Conservation (phyloP, 2,113 vertebrate species). For the Suricata suricatta region DNA sequence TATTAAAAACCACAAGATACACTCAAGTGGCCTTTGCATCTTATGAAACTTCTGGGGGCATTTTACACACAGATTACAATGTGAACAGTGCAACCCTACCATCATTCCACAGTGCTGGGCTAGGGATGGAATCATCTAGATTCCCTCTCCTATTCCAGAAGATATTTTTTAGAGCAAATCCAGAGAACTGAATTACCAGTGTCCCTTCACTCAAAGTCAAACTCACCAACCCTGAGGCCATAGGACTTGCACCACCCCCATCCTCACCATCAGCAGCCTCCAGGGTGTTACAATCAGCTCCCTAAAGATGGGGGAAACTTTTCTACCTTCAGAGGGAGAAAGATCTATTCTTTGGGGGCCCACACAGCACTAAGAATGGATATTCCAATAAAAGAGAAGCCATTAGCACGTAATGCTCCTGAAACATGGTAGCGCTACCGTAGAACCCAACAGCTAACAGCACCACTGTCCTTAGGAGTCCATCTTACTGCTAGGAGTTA, state of each 20-base stretch:
- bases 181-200: background rate
- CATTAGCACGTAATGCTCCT: background rate
- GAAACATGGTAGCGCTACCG: background rate
- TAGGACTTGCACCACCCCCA: background rate
- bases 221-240: background rate
- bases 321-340: background rate
- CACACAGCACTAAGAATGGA: background rate
- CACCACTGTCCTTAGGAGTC: background rate
- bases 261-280: background rate
- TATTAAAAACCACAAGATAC: background rate
- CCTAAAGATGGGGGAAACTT: background rate
- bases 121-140: background rate
- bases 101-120: accelerated
- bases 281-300: background rate
- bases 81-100: background rate
- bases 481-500: background rate
- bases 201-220: background rate
- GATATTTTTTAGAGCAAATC: background rate
- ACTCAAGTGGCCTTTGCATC: background rate
- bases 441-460: background rate
- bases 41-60: background rate
- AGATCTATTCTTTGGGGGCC: background rate
- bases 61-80: background rate
- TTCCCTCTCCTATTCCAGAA: background rate
- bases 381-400: background rate